Evolutionary conservation across 2,888 invertebrate genomes (phyloP).

Genomic region (Acronicta psi): DNA sequence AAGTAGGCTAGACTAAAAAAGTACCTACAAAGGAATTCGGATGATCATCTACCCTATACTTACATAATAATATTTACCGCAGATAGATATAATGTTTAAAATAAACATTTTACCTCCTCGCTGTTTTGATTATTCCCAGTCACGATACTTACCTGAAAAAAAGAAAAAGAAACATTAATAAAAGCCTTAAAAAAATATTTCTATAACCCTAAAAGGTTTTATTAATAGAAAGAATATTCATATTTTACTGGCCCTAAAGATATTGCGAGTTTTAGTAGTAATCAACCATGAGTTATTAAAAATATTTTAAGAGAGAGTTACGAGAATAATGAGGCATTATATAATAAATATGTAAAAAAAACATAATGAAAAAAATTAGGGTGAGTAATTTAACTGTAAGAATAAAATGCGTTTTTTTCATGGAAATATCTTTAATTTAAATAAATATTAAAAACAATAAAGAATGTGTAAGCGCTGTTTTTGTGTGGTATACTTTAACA

Average conservation of each 20-base stretch:
- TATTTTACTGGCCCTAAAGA: slow-evolving; percentile 8
- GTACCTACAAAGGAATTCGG: no score
- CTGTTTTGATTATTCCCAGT: slow-evolving; percentile 21
- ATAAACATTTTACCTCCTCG: slow-evolving; percentile 26
- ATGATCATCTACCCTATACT: slow-evolving; percentile 10
- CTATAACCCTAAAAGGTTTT: slow-evolving; percentile 14
- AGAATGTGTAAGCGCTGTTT: slow-evolving; percentile 1
- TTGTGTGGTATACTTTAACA: no score
- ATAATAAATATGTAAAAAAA: no score
- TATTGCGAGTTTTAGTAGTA: slow-evolving; percentile 2
- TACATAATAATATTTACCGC: slow-evolving; percentile 23
- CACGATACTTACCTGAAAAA: slow-evolving; percentile 73
- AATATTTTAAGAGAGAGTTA: not conserved
- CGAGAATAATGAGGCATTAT: no score
- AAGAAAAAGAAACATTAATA: slow-evolving; percentile 34
- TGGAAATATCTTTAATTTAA: no score
- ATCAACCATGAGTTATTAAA: not conserved
- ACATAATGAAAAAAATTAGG: no score
- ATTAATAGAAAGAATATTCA: slow-evolving; percentile 15
- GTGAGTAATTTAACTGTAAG: no score
- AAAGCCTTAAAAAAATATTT: slow-evolving; percentile 14
- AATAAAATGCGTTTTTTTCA: no score
- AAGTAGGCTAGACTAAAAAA: no score
- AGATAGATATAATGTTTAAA: slow-evolving; percentile 5
- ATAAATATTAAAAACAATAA: no score